These are phyloP conservation scores for Edolisoma coerulescens DNA, from an alignment of 2,113 vertebrate genomes.

Conservation along the genomic window DNA sequence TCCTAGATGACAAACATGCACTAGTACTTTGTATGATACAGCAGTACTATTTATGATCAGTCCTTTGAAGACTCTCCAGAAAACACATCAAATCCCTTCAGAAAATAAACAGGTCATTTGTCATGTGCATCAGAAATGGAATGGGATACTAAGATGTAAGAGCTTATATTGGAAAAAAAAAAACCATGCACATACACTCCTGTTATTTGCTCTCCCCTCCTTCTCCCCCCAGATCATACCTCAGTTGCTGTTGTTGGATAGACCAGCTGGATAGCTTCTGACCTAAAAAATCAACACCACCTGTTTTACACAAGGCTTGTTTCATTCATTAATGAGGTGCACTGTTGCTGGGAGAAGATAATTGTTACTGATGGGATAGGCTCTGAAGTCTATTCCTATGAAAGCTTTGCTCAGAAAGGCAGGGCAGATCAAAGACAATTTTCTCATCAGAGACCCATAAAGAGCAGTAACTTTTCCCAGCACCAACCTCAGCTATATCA, in stretches of 20 bases:
- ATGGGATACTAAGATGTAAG: neutral
- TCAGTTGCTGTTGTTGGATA: neutral
- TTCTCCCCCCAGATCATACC: neutral
- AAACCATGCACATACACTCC: neutral
- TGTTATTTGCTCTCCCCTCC: neutral
- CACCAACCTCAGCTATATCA: neutral
- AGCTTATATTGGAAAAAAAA: neutral
- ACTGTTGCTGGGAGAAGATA: neutral
- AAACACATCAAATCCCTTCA: neutral
- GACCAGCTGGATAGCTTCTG: neutral
- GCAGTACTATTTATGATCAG: neutral
- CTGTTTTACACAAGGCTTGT: neutral
- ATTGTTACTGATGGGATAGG: neutral
- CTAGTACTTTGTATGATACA: neutral
- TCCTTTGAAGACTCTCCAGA: neutral
- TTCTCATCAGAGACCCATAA: neutral
- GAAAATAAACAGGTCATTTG: neutral
- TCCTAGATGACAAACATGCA: neutral
- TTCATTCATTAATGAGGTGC: neutral
- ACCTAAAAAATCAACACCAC: neutral
- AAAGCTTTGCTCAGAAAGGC: neutral
- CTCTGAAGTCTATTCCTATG: neutral
- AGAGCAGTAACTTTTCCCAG: neutral
- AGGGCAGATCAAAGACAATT: neutral
- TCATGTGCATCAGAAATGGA: neutral